Percentiles rank a stretch among this genome's conserved stretches.
These are phyloP conservation scores for Penaeus vannamei DNA, from an alignment of 1,140 invertebrate species.

Conservation along the genomic window DNA sequence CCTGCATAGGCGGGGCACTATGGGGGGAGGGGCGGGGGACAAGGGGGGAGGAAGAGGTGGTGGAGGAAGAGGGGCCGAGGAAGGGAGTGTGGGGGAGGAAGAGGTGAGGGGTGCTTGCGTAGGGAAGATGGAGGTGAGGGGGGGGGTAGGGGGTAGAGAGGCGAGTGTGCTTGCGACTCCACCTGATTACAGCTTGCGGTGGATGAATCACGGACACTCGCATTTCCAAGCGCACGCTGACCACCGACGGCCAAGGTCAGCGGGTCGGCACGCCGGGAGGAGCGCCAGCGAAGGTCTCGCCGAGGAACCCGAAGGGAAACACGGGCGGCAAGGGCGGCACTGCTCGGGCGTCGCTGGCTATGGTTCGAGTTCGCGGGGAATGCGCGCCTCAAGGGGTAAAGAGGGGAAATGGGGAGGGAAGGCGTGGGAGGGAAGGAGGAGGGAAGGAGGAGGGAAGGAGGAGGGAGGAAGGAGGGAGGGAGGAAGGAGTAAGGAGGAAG, in stretches of 20 bases:
- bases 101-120: background rate
- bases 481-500: background rate
- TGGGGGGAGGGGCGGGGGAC: background rate
- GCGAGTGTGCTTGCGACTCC: background rate
- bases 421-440: background rate
- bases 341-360: no score
- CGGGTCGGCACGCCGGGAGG: no score
- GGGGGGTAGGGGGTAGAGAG: background rate
- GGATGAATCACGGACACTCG: no score
- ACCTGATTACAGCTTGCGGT: no score
- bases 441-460: background rate
- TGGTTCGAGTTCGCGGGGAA: no score
- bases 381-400: background rate
- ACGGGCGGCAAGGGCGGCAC: no score
- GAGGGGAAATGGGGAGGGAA: background rate
- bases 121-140: background rate
- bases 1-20: background rate
- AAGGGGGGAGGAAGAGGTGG: background rate
- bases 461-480: background rate
- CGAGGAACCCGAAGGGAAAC: no score
- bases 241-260: no score
- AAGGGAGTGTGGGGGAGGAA: background rate
- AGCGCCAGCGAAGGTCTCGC: no score
- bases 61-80: background rate
- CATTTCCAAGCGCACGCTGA: no score